Evolutionary conservation across 1,140 invertebrate species (phyloP).

Genomic region (Bombus waltoni): DNA sequence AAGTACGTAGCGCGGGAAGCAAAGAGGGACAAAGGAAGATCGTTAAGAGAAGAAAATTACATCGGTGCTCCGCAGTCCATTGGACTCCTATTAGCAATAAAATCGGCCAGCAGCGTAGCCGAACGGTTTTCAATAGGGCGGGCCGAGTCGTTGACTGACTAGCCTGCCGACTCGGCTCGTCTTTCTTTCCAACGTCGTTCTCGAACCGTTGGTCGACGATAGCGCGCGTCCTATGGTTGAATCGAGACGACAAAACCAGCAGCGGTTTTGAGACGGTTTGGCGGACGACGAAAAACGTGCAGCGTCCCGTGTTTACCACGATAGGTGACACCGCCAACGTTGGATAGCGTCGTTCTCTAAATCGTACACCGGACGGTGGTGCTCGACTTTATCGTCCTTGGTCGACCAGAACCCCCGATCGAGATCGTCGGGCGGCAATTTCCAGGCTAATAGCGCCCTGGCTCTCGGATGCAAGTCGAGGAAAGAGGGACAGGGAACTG

Average conservation of each 20-base stretch:
- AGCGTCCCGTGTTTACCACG: neutral
- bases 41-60: slow-evolving; percentile 72
- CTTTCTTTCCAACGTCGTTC: slow-evolving; percentile 25
- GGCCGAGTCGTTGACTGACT: neutral
- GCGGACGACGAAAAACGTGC: neutral
- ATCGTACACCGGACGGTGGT: slow-evolving; percentile 6
- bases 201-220: slow-evolving; percentile 40
- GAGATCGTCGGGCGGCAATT: slow-evolving; percentile 50
- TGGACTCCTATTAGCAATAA: slow-evolving; percentile 75
- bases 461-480: slow-evolving; percentile 18
- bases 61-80: slow-evolving; percentile 57
- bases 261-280: no score
- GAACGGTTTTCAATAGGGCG: slow-evolving; percentile 32
- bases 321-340: neutral
- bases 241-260: neutral
- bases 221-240: slow-evolving; percentile 25
- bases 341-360: neutral
- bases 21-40: slow-evolving; percentile 34
- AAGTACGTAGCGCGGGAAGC: neutral
- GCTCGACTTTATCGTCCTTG: slow-evolving; percentile 27
- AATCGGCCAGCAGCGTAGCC: slow-evolving; percentile 55
- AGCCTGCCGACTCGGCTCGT: slow-evolving; percentile 8
- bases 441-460: slow-evolving; percentile 43
- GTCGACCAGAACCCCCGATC: slow-evolving; percentile 16
- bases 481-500: neutral